Base-by-base conservation (phyloP, 1,140 invertebrate genomes). In the Ctenoplectra terminalis region DNA sequence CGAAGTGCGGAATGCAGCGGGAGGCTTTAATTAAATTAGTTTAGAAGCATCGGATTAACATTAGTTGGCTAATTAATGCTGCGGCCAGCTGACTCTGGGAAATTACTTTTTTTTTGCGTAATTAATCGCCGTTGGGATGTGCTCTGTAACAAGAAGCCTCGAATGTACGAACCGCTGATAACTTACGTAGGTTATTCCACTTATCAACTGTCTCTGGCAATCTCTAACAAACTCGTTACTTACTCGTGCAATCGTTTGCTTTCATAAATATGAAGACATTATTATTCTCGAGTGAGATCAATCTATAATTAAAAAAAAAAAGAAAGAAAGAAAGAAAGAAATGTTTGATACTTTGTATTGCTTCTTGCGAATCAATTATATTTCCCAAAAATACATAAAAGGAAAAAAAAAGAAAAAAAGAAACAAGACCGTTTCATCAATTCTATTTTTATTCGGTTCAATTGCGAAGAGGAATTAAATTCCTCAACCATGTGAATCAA, bases 11-110 rank as follows among this genome's bases (percentile, higher is more conserved):
- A 76, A 60, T 61, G 60, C 31, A 69, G 34, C 29, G 26, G 66
- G 5, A 13, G 48, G 61, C 64, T 85, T 87, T 85, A 85, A 87
- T 87, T 85, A 78, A 87, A 85, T 87, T 87, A 85, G 80, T 85
- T 85, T 79, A 71, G 73, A 71, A 85, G 85, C 72, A 64, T 43
- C n/a, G 74, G 61, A 82, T 74, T 87, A 85, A 87, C 85, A 85
- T 87, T 85, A 74, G 79, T 79, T 81, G 31, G 52, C 63, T 87
- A 87, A 87, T 87, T 87, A 85, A 86, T 82, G 72, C 74, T 77
- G 67, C 58, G 58, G 74, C 61, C 31, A 63, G 31, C 60, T 75
- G 72, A 73, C 67, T 83, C 58, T 15, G 43, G 54, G 64, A 79
- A 78, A 87, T 82, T 82, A 50, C 31, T 43, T 4, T 9, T 56